Conservation (phyloP, 2,113 vertebrate species). For the Brienomyrus longianalis region DNA sequence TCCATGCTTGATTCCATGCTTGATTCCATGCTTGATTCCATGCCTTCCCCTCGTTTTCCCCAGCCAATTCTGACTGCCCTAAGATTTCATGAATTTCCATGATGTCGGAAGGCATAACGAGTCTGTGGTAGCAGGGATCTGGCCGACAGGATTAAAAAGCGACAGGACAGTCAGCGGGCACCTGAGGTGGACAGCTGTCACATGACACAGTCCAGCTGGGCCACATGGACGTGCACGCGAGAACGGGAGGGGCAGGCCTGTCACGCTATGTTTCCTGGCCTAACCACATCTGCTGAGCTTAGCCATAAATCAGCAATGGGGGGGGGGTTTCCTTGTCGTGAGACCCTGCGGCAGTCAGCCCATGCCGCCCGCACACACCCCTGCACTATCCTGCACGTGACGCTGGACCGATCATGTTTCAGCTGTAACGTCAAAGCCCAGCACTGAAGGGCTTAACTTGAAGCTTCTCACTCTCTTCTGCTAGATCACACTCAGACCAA, state of each 20-base stretch:
- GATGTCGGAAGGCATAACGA: background rate
- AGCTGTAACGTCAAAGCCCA: background rate
- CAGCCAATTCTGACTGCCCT: background rate
- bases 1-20: background rate
- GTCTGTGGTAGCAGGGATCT: background rate
- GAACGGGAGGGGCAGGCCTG: background rate
- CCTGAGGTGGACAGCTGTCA: background rate
- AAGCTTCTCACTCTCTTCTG: background rate
- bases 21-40: background rate
- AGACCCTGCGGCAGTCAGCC: background rate
- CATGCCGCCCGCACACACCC: background rate
- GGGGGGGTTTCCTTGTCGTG: background rate
- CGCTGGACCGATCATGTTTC: background rate
- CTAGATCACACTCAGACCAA: background rate
- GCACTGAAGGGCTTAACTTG: background rate
- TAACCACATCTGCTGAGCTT: background rate
- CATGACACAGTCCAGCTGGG: background rate
- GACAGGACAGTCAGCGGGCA: background rate
- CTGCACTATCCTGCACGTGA: background rate
- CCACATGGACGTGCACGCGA: background rate
- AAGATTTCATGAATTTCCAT: background rate
- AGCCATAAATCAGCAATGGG: background rate
- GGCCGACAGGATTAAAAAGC: background rate
- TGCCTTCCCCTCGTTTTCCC: background rate
- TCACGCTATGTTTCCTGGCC: background rate